These are phyloP conservation scores for Ophioderma brevispina DNA, from an alignment of 35 echinoderm and acorn worm species.

Conservation along the genomic window DNA sequence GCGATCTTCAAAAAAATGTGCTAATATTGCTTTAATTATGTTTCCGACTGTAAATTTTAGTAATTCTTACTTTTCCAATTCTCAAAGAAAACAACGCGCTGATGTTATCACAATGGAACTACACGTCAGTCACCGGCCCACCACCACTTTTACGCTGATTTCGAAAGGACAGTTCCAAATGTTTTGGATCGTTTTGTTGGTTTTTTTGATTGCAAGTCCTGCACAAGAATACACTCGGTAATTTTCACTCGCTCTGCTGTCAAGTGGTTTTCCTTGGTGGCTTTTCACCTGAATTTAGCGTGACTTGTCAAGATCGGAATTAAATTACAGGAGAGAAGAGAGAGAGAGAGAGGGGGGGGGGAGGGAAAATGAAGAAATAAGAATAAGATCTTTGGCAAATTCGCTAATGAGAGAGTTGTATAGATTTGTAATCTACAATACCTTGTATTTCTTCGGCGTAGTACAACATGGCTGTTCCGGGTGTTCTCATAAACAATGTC, in stretches of 20 bases:
- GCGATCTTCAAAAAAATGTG: too few species aligned
- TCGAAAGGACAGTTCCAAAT: conserved; percentile 44
- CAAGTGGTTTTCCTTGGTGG: background rate
- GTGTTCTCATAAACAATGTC: conserved; percentile 7
- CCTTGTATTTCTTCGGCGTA: conserved; percentile 8
- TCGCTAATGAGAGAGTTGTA: too few species aligned
- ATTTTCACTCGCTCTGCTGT: background rate
- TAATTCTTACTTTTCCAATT: conserved; percentile 33
- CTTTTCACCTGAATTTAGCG: background rate
- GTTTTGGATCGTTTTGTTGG: background rate
- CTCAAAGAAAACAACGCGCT: conserved; percentile 29
- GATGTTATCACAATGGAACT: background rate
- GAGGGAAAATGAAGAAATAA: too few species aligned
- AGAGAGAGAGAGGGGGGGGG: too few species aligned
- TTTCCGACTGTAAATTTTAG: too few species aligned
- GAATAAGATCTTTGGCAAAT: too few species aligned
- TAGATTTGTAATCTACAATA: background rate
- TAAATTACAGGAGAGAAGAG: background rate
- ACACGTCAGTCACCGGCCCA: background rate
- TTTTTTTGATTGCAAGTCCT: background rate
- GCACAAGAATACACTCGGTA: background rate
- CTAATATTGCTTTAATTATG: background rate
- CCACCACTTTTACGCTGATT: conserved; percentile 51
- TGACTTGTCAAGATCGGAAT: background rate
- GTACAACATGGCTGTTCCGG: conserved; percentile 23